A percentile compares a stretch with the other conserved stretches of the same genome.
Conservation (phyloP, 1,140 invertebrate genomes). For the Yoshiicerus persimilis region DNA sequence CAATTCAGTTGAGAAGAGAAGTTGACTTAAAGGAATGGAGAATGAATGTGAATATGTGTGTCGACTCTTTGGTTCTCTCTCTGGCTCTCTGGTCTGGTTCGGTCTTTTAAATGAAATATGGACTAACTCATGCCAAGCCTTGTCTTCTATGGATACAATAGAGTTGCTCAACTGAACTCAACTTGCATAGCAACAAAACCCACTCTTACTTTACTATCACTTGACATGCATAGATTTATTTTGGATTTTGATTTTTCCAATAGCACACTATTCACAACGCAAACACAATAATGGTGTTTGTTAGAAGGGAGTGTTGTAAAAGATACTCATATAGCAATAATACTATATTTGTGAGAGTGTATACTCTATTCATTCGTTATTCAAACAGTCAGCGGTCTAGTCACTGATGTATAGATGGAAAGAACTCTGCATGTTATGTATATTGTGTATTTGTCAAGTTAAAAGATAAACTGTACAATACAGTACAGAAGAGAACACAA, state of each 20-base stretch:
- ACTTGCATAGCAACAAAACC: neutral
- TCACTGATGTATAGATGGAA: neutral
- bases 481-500: neutral
- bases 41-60: constrained; percentile 18
- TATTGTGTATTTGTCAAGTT: neutral
- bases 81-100: neutral
- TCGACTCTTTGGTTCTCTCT: neutral
- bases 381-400: neutral
- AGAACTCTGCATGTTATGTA: neutral
- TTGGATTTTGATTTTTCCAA: constrained; percentile 14
- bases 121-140: neutral
- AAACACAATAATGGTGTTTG: neutral
- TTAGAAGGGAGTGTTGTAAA: neutral
- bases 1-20: constrained; percentile 12
- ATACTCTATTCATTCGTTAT: neutral
- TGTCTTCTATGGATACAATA: constrained; percentile 6
- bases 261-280: neutral
- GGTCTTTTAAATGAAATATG: constrained; percentile 12
- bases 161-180: constrained; percentile 2
- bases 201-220: neutral
- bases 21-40: neutral
- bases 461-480: neutral
- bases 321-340: neutral
- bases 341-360: neutral
- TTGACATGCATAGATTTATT: constrained; percentile 3